phyloP scores from a whole-genome alignment of 2,888 invertebrate genomes.

The Tenthredo distinguenda region DNA sequence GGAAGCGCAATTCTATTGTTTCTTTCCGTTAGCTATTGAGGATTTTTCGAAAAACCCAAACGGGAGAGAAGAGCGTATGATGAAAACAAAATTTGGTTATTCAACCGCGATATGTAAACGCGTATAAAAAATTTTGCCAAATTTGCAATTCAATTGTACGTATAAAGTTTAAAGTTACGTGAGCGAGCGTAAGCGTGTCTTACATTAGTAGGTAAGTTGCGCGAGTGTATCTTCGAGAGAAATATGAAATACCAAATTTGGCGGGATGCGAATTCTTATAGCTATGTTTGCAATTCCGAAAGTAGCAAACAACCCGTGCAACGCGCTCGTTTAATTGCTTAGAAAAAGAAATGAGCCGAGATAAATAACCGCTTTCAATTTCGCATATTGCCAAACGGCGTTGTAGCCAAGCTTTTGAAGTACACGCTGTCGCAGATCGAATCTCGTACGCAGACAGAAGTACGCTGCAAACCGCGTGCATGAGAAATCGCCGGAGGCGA shows the following conservation, averaged over 20 bases:
- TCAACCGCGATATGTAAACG: slow-evolving; percentile 12
- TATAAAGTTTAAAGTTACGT: slow-evolving; percentile 7
- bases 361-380: slow-evolving; percentile 35
- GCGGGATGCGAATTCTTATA: not conserved
- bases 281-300: slow-evolving; percentile 32
- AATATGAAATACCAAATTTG: slow-evolving; percentile 26
- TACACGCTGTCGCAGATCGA: not conserved
- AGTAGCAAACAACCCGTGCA: not conserved
- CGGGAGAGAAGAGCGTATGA: not conserved
- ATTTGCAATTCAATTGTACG: slow-evolving; percentile 38
- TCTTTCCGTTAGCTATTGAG: slow-evolving; percentile 48
- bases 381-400: slow-evolving; percentile 30
- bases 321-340: slow-evolving; percentile 21
- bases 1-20: slow-evolving; percentile 57
- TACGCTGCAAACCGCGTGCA: not conserved
- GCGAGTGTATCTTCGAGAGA: not conserved
- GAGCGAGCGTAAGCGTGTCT: not conserved
- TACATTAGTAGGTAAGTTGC: not conserved
- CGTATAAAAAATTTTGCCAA: slow-evolving; percentile 4
- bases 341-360: not conserved
- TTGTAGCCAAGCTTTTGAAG: not conserved
- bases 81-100: not conserved
- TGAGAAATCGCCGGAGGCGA: not conserved
- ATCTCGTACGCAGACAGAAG: not conserved
- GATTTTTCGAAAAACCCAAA: slow-evolving; percentile 18